Conservation (phyloP, 2,888 invertebrate genomes). For the Leptinotarsa juncta region DNA sequence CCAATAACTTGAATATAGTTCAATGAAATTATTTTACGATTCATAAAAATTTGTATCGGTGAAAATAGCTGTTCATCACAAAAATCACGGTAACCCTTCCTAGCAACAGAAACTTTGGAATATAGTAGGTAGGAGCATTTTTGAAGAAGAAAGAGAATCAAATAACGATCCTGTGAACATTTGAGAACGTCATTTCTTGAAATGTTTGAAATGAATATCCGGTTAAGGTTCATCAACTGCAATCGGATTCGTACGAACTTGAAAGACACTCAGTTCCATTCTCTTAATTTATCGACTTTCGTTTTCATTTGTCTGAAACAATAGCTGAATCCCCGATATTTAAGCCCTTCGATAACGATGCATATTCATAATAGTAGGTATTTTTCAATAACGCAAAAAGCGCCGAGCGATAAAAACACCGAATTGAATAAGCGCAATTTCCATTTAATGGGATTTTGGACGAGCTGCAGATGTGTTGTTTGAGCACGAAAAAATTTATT, state of each 20-base stretch:
- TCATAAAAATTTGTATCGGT: too few species aligned
- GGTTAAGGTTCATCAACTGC: background rate
- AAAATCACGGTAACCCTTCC: too few species aligned
- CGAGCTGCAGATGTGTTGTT: constrained; percentile 6
- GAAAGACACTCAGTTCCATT: background rate
- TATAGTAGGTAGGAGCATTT: too few species aligned
- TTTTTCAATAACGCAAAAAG: constrained; percentile 8
- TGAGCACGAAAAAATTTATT: background rate
- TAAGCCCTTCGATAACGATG: background rate
- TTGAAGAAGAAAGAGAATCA: too few species aligned
- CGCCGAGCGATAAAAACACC: background rate
- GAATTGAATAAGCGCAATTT: background rate
- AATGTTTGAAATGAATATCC: too few species aligned
- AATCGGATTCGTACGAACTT: background rate
- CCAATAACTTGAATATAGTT: too few species aligned
- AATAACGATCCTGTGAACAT: too few species aligned
- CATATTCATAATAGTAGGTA: constrained; percentile 3
- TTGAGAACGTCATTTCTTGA: too few species aligned
- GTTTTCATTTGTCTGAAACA: background rate
- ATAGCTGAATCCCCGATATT: background rate
- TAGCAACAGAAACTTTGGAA: too few species aligned
- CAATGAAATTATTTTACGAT: too few species aligned
- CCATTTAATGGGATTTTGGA: background rate
- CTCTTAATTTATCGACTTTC: background rate
- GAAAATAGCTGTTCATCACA: too few species aligned